Evolutionary conservation across 2,888 invertebrate species (phyloP).

Genomic region (Mythimna vitellina): DNA sequence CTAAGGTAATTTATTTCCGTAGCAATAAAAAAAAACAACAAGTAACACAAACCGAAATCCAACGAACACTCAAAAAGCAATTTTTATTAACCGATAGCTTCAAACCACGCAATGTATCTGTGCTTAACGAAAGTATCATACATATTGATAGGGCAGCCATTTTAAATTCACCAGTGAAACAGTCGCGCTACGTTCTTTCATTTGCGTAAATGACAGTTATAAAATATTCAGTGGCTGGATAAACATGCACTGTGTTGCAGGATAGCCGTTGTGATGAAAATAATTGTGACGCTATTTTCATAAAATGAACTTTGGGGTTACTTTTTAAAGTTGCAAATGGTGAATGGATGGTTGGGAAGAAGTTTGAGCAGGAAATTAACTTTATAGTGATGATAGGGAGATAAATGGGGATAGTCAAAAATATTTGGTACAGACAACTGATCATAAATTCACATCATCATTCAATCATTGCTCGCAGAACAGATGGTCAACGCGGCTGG

Average conservation of each 20-base stretch:
- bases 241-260: conserved; percentile 27
- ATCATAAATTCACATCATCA: too few relatives aligned
- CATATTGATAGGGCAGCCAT: conserved; percentile 59
- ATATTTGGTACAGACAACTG: too few relatives aligned
- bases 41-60: conserved; percentile 3
- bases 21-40: background rate
- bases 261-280: conserved; percentile 9
- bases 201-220: conserved; percentile 65
- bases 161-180: conserved; percentile 62
- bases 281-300: conserved; percentile 11
- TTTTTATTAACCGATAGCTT: conserved; percentile 47
- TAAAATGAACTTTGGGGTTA: background rate
- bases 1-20: too few relatives aligned
- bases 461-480: too few relatives aligned
- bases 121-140: conserved; percentile 59
- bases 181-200: conserved; percentile 48
- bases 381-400: too few relatives aligned
- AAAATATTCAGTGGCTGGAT: conserved; percentile 64
- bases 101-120: conserved; percentile 48
- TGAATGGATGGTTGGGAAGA: background rate
- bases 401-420: too few relatives aligned
- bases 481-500: too few relatives aligned
- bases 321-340: background rate
- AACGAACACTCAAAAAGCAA: conserved; percentile 27
- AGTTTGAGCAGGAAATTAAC: too few relatives aligned